Conservation (phyloP, 2,113 vertebrate species). For the Tachuris rubrigastra region DNA sequence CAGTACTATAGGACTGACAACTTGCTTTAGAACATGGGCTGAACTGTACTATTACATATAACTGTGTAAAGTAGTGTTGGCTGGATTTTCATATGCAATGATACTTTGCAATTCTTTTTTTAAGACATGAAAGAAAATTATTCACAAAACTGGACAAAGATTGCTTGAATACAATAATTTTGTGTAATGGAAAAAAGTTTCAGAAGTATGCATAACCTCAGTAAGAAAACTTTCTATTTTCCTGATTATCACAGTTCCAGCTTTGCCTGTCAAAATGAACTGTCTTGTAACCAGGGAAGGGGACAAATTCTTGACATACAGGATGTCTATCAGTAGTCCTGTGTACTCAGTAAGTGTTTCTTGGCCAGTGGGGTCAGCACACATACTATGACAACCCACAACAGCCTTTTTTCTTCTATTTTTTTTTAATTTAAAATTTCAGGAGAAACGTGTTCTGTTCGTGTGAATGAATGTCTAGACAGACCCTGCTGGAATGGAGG, state of each 20-base stretch:
- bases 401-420: not conserved
- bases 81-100: not conserved
- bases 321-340: not conserved
- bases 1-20: not conserved
- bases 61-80: not conserved
- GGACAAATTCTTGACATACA: not conserved
- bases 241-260: not conserved
- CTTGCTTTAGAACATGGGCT: not conserved
- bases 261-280: not conserved
- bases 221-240: not conserved
- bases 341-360: not conserved
- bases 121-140: not conserved
- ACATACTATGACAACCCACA: not conserved
- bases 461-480: constrained; percentile 68
- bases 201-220: not conserved
- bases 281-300: not conserved
- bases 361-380: not conserved
- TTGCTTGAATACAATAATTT: not conserved
- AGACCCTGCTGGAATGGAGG: constrained; percentile 77
- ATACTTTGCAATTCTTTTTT: not conserved
- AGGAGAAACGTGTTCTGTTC: constrained; percentile 74
- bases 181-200: not conserved
- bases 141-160: not conserved
- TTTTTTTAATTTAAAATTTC: not conserved
- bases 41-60: not conserved